These are phyloP conservation scores for Takifugu bimaculatus DNA, from an alignment of 2,113 vertebrate genomes.

Conservation along the genomic window DNA sequence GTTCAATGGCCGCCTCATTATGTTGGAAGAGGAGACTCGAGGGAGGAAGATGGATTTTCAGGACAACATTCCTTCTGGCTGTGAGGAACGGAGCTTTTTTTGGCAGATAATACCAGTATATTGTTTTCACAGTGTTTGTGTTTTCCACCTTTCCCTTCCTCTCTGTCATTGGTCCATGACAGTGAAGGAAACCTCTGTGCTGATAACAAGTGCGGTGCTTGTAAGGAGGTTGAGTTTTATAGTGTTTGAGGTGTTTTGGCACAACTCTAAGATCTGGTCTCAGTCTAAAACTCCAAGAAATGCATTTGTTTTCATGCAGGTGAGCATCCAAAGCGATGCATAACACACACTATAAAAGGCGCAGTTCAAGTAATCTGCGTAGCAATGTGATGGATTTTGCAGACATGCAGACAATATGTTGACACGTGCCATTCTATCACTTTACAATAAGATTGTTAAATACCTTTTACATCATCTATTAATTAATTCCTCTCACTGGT, in stretches of 20 bases:
- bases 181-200: slow-evolving; percentile 32
- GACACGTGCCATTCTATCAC: no score
- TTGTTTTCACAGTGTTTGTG: slow-evolving; percentile 37
- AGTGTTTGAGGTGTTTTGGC: slow-evolving; percentile 29
- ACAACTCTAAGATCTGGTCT: slow-evolving; percentile 20
- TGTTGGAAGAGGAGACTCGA: slow-evolving; percentile 37
- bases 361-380: no score
- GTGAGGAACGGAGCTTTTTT: slow-evolving; percentile 49
- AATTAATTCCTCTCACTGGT: no score
- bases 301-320: no score
- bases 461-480: no score
- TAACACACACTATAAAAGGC: no score
- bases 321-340: slow-evolving; percentile 1
- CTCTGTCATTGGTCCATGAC: slow-evolving; percentile 33
- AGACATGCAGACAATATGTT: no score
- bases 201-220: slow-evolving; percentile 46
- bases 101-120: slow-evolving; percentile 48
- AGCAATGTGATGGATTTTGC: no score
- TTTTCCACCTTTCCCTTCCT: slow-evolving; percentile 35
- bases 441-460: no score
- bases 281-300: slow-evolving; percentile 23
- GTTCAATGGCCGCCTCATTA: slow-evolving; percentile 54
- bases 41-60: slow-evolving; percentile 52
- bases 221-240: slow-evolving; percentile 15
- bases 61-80: slow-evolving; percentile 57